Evolutionary conservation across 2,113 vertebrate species (phyloP).

Genomic region (Sturnus vulgaris): DNA sequence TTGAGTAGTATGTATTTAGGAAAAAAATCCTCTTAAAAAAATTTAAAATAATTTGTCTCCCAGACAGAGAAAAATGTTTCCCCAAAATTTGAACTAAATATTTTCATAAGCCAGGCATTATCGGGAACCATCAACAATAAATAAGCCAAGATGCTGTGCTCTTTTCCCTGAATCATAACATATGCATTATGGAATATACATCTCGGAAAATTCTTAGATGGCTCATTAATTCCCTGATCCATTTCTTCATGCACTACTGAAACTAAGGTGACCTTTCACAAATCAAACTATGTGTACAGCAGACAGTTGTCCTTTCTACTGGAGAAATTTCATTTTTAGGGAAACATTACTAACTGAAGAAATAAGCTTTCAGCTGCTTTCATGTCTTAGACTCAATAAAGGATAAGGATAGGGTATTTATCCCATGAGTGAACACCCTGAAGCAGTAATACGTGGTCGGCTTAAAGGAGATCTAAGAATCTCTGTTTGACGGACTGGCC

Average conservation of each 20-base stretch:
- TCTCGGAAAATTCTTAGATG: constrained; percentile 38
- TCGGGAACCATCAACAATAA: not conserved
- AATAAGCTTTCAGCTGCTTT: constrained; percentile 13
- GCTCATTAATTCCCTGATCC: constrained; percentile 49
- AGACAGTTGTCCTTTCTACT: not conserved
- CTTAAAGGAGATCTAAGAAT: not conserved
- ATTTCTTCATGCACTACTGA: constrained; percentile 45
- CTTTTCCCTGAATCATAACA: constrained; percentile 13
- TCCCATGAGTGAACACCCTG: constrained; percentile 15
- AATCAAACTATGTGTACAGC: not conserved
- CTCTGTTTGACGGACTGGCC: not conserved
- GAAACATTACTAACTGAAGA: constrained; percentile 18
- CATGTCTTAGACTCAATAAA: not conserved
- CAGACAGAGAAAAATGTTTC: not conserved
- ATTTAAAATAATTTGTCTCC: not conserved
- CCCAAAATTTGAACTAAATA: not conserved
- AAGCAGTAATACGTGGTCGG: not conserved
- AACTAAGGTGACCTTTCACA: constrained; percentile 52
- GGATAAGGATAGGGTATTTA: not conserved
- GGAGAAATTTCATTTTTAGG: constrained; percentile 26
- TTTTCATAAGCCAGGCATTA: not conserved
- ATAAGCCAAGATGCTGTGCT: not conserved
- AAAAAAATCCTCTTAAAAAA: not conserved
- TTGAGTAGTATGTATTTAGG: not conserved
- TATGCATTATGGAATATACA: constrained; percentile 24